Evolutionary conservation across 2,113 vertebrate species (phyloP).

Genomic region (Callipepla californica): DNA sequence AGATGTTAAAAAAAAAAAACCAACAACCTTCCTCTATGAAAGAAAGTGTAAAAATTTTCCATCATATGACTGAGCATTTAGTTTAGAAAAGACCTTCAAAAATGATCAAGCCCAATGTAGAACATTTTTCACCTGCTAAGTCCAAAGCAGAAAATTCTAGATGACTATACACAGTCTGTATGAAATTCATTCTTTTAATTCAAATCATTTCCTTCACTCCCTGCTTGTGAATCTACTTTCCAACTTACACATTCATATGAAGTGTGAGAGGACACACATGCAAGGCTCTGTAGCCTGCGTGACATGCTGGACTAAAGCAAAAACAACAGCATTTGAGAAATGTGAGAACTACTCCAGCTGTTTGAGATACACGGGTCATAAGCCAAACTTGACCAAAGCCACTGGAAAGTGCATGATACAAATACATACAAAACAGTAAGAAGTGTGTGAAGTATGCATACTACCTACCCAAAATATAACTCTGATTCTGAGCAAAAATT

Average conservation of each 20-base stretch:
- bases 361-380: neutral
- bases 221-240: neutral
- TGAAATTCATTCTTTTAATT: neutral
- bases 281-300: accelerated
- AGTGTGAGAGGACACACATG: neutral
- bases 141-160: neutral
- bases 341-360: neutral
- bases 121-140: accelerated
- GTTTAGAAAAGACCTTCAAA: neutral
- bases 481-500: neutral
- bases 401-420: neutral
- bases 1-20: neutral
- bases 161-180: neutral
- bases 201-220: neutral
- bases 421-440: neutral
- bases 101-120: neutral
- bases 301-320: neutral
- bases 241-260: accelerated
- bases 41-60: neutral
- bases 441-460: neutral
- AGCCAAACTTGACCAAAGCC: neutral
- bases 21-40: neutral
- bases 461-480: neutral
- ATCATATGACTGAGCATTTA: neutral
- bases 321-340: neutral